Evolutionary conservation across 2,113 vertebrate species (phyloP).

Genomic region (Deroptyus accipitrinus): DNA sequence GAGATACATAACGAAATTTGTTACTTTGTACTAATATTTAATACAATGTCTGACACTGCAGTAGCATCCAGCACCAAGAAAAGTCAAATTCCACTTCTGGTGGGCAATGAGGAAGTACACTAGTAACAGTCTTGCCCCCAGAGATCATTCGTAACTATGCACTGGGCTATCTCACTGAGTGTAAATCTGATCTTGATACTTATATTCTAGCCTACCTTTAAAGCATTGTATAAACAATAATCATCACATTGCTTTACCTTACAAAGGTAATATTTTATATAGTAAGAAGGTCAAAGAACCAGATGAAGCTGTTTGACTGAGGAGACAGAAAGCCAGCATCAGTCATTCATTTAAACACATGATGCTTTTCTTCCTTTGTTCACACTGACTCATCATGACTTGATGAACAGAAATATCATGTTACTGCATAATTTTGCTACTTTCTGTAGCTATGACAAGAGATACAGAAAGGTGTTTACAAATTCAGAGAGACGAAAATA

Average conservation of each 20-base stretch:
- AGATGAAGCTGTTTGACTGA: slow-evolving; percentile 57
- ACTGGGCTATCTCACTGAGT: not conserved
- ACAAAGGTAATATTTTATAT: slow-evolving; percentile 26
- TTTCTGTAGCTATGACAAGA: not conserved
- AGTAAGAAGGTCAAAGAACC: slow-evolving; percentile 50
- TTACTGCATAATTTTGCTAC: not conserved
- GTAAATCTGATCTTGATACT: slow-evolving; percentile 2
- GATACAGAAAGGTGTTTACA: not conserved
- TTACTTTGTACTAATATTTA: not conserved
- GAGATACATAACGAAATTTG: not conserved
- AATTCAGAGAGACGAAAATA: not conserved
- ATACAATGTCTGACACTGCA: not conserved
- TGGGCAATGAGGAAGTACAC: not conserved
- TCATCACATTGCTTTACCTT: not conserved
- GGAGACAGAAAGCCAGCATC: slow-evolving; percentile 35
- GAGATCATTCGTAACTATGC: not conserved
- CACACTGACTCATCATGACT: slow-evolving; percentile 39
- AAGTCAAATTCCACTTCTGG: not conserved
- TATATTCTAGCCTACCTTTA: slow-evolving; percentile 6
- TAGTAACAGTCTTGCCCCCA: not conserved
- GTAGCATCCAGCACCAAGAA: not conserved
- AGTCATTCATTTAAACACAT: slow-evolving; percentile 61
- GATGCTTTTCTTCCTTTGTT: slow-evolving; percentile 48
- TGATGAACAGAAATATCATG: slow-evolving; percentile 6
- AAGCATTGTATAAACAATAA: slow-evolving; percentile 47